These are phyloP conservation scores for Semnornis frantzii DNA, from an alignment of 2,113 vertebrate genomes.

Conservation along the genomic window DNA sequence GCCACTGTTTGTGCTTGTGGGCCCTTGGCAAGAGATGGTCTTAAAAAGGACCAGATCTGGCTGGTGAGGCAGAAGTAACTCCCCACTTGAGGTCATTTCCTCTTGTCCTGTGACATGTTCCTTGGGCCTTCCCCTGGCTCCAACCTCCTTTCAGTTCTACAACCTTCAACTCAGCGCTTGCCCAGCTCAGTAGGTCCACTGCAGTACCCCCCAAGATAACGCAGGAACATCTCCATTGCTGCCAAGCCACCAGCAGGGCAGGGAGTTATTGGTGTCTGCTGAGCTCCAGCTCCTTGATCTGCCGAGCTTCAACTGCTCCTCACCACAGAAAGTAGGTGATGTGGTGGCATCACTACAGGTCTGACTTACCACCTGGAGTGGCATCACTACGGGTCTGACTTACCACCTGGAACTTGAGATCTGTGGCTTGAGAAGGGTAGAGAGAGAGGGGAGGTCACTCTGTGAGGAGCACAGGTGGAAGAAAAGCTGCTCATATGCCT, in stretches of 20 bases:
- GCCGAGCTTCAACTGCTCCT: background rate
- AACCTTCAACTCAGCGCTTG: too few species aligned
- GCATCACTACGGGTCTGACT: background rate
- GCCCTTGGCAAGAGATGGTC: too few species aligned
- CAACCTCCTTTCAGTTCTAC: too few species aligned
- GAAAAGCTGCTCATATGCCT: background rate
- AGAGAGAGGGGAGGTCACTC: background rate
- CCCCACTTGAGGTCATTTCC: too few species aligned
- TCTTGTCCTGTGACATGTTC: too few species aligned
- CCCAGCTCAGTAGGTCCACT: too few species aligned
- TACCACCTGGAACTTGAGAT: background rate
- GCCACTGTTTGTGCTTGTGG: too few species aligned
- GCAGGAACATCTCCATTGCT: too few species aligned
- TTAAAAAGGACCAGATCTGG: too few species aligned
- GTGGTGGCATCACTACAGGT: background rate
- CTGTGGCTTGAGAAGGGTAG: background rate
- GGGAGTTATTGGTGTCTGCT: background rate
- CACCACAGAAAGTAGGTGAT: rapidly evolving
- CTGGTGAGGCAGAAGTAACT: too few species aligned
- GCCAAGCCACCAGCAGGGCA: background rate
- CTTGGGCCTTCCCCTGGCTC: too few species aligned
- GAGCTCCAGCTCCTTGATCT: background rate
- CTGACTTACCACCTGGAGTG: background rate
- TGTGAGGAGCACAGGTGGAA: rapidly evolving
- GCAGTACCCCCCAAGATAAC: too few species aligned